Base-by-base conservation (phyloP, 2,888 invertebrate genomes). In the Parnassius smintheus region DNA sequence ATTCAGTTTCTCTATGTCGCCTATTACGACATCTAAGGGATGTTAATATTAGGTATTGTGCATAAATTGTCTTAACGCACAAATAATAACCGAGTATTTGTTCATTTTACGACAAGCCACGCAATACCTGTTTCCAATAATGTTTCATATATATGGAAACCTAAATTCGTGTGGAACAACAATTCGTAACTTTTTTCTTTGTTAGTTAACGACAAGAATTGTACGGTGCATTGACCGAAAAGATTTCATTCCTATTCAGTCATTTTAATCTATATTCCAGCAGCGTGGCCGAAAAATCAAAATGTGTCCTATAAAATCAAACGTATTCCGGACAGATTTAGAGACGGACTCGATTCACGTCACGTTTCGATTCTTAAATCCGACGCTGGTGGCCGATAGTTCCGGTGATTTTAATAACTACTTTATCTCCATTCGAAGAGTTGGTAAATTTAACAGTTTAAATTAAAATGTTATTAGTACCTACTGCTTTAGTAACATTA, bases 301-400 rank as follows among this genome's bases (percentile, higher is more conserved):
- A 63, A 63, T 59, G 62, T 50, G 49, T 63, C 62, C 62, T 63
- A 63, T 63, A 59, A 63, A 63, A 63, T 63, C 62, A 63, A 63
- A 59, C 55, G 62, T 55, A 55, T 58, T 48, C 59, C 59, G 59
- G 59, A 63, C 62, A 59, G 58, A 63, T 63, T 63, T 54, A 42
- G 52, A 55, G 54, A 51, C 62, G 46, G 55, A 50, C 25, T 48
- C 50, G 45, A 62, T 62, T 62, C 62, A 12, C 7, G 54, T 57
- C 62, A 62, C 62, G 62, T 62, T 8, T 10, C 50, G 59, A 59
- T 59, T 59, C 62, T 63, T 63, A 63, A 63, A 63, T 63, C 59
- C 59, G 49, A 35, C 59, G 58, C 48, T 58, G 48, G 57, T 55
- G 62, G 56, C 55, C 62, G 58, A 58, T 54, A 42, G 58, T 55